Evolutionary conservation across 2,113 vertebrate species (phyloP), one percentile per base, ranked within the genome.

Genomic region (Scalopus aquaticus): DNA sequence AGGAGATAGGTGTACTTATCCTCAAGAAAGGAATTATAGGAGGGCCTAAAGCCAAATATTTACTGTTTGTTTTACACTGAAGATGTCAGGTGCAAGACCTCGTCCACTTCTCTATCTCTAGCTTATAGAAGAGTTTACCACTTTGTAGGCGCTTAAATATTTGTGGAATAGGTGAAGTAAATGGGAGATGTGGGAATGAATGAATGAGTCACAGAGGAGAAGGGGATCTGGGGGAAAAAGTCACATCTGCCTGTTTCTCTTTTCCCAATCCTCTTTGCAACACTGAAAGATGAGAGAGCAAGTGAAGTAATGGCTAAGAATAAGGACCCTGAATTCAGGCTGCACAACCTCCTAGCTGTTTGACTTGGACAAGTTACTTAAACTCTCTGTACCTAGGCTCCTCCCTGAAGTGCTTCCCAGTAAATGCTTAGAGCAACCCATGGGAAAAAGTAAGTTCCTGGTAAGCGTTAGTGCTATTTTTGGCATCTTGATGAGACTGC

Each of bases 321-420:
- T 46, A 32, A 0, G 62, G 56, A 35, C 24, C 89, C 73, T 79
- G 78, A 77, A 78, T 69, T 87, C 42, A 69, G 35, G 24, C 12
- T 72, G 24, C 56, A 64, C 0, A 11, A 17, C 56, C 26, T 93
- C 56, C 51, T 30, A 58, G 92, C 24, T 69, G 54, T 37, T n/a
- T 20, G 19, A 58, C 73, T 81, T 28, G 73, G 24, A 22, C 42
- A 46, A 62, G n/a, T 92, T 62, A 88, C 51, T 95, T 72, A 72
- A 69, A 6, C 35, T 86, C 9, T 64, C 67, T 42, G 49, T 49
- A 37, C 56, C 37, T 30, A 76, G 13, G 9, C 12, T 30, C 69
- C 73, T 95, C 16, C 51, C 49, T 91, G 44, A 65, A 42, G 92
- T 85, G 89, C 26, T 85, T 92, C 88, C 85, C 37, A 85, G 2